These are phyloP conservation scores for Anabas testudineus DNA, from an alignment of 2,797 vertebrate species.

Conservation along the genomic window DNA sequence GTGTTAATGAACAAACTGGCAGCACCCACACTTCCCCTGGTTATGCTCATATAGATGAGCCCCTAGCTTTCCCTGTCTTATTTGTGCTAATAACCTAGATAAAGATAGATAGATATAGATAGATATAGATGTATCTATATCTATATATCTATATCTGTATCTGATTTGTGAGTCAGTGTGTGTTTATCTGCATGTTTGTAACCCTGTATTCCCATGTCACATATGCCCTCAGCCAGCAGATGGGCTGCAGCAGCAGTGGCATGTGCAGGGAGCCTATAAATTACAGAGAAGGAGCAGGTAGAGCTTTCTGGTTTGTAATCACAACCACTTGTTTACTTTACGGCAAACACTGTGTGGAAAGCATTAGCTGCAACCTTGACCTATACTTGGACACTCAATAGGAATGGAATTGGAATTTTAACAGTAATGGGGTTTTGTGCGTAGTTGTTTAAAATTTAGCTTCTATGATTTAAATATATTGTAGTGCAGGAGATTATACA, in stretches of 20 bases:
- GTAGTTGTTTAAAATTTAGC: constrained; percentile 18
- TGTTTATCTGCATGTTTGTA: constrained; percentile 49
- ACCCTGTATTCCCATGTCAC: constrained; percentile 23
- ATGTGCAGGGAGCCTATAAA: constrained; percentile 56
- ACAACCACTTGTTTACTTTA: constrained; percentile 57
- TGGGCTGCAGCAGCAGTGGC: constrained; percentile 15
- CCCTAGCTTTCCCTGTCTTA: too few species aligned
- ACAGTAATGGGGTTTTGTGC: not conserved
- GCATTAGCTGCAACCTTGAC: constrained; percentile 73
- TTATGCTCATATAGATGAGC: too few species aligned
- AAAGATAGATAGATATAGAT: too few species aligned
- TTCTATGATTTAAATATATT: constrained; percentile 28
- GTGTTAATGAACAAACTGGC: too few species aligned
- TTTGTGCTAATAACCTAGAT: too few species aligned
- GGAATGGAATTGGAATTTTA: constrained; percentile 1
- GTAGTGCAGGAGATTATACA: not conserved
- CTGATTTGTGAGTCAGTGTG: constrained; percentile 58
- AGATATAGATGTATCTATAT: too few species aligned
- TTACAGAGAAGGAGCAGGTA: constrained; percentile 54
- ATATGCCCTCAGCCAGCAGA: constrained; percentile 17
- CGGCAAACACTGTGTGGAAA: constrained; percentile 43
- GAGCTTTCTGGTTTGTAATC: constrained; percentile 68
- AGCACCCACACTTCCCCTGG: too few species aligned
- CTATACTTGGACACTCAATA: constrained; percentile 40
- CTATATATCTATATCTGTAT: too few species aligned